phyloP scores from a whole-genome alignment of 2,113 vertebrate genomes.

The Toxotes chatareus region DNA sequence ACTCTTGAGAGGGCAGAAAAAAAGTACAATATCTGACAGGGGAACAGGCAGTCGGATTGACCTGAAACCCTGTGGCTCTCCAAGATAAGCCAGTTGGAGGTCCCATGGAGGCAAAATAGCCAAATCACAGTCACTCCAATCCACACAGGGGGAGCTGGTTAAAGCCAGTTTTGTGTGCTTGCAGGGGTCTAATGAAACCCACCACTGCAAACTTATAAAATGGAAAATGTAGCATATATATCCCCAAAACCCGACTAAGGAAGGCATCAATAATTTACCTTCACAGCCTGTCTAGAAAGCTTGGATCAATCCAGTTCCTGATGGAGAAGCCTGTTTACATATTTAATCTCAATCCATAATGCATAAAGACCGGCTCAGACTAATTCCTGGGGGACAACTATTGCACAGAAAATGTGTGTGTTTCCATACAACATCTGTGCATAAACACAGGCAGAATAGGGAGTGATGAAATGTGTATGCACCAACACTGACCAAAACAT shows the following conservation, averaged over 20 bases:
- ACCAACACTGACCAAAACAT: slow-evolving; percentile 19
- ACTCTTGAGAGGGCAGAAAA: slow-evolving; percentile 15
- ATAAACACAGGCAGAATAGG: background rate
- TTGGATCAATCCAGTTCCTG: slow-evolving; percentile 56
- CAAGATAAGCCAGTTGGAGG: slow-evolving; percentile 56
- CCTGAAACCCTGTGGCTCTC: slow-evolving; percentile 47
- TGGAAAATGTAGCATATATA: slow-evolving; percentile 36
- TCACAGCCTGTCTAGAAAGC: slow-evolving; percentile 43
- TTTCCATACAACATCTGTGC: slow-evolving; percentile 20
- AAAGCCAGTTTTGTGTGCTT: slow-evolving; percentile 22
- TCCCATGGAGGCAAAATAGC: background rate
- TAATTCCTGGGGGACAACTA: slow-evolving; percentile 48
- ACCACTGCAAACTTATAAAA: slow-evolving; percentile 23
- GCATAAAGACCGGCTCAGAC: slow-evolving; percentile 37
- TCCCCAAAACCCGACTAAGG: slow-evolving; percentile 12
- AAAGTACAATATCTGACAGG: slow-evolving; percentile 9
- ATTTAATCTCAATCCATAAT: slow-evolving; percentile 71
- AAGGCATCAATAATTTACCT: slow-evolving; percentile 69
- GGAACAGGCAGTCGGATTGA: slow-evolving; percentile 31
- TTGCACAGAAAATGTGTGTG: slow-evolving; percentile 3
- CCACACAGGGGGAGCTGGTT: background rate
- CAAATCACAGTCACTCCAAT: slow-evolving; percentile 32
- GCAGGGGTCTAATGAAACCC: slow-evolving; percentile 37
- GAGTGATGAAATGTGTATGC: slow-evolving; percentile 21
- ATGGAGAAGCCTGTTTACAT: slow-evolving; percentile 65